Evolutionary conservation across 2,113 vertebrate genomes (phyloP).

Genomic region (Acanthochromis polyacanthus): DNA sequence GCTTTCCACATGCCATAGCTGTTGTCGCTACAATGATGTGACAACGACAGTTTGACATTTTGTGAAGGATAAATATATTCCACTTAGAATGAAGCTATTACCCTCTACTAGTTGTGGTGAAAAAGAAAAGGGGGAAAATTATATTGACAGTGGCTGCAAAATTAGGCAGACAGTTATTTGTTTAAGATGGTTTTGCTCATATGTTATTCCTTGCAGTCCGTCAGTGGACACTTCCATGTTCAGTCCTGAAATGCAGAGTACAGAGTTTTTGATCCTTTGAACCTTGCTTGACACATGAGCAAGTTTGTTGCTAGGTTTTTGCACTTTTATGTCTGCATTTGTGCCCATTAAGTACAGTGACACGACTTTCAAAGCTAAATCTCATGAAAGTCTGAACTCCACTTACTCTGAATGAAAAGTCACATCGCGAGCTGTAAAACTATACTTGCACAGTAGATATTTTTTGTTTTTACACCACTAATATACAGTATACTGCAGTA

Average conservation of each 20-base stretch:
- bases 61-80: constrained; percentile 75
- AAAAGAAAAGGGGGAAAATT: constrained; percentile 27
- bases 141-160: constrained; percentile 33
- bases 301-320: not conserved
- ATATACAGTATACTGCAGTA: too few relatives aligned
- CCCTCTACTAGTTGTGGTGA: constrained; percentile 30
- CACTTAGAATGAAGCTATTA: constrained; percentile 55
- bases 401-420: too few relatives aligned
- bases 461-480: too few relatives aligned
- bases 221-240: not conserved
- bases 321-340: not conserved
- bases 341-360: too few relatives aligned
- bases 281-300: not conserved
- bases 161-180: not conserved
- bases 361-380: too few relatives aligned
- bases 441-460: too few relatives aligned
- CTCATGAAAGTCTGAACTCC: too few relatives aligned
- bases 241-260: not conserved
- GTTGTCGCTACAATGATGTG: constrained; percentile 47
- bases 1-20: constrained; percentile 54
- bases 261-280: not conserved
- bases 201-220: not conserved
- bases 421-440: too few relatives aligned
- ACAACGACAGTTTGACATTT: constrained; percentile 69
- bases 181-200: constrained; percentile 3